phyloP scores from a whole-genome alignment of 2,888 invertebrate genomes.

The Trachelus stipa region DNA sequence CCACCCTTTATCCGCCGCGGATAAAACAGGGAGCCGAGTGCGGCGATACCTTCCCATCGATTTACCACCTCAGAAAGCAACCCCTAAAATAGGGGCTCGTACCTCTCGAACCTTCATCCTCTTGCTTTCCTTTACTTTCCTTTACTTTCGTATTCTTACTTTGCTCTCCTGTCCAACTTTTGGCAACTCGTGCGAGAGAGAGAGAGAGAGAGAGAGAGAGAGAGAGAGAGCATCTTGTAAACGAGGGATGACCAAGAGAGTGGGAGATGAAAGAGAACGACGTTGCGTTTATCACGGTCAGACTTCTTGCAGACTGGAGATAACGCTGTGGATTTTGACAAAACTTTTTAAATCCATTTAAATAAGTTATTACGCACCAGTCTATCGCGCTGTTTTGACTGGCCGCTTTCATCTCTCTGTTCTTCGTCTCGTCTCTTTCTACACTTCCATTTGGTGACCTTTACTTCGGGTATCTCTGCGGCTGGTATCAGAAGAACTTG shows the following conservation, averaged over 20 bases:
- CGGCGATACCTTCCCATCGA: neutral
- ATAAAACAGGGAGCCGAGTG: constrained; percentile 38
- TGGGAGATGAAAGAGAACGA: neutral
- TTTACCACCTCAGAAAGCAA: neutral
- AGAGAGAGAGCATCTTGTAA: neutral
- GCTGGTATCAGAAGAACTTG: neutral
- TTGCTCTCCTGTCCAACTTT: neutral
- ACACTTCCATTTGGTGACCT: neutral
- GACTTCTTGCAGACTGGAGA: neutral
- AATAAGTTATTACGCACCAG: neutral
- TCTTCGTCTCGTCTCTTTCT: neutral
- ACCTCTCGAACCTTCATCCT: neutral
- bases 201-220: too few species aligned
- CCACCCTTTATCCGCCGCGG: constrained; percentile 50
- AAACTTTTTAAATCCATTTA: neutral
- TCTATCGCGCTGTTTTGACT: neutral
- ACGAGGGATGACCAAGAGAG: too few species aligned
- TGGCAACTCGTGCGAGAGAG: neutral
- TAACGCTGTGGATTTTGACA: neutral
- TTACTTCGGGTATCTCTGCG: neutral
- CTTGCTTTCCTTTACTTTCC: neutral
- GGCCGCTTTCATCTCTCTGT: neutral
- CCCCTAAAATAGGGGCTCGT: constrained; percentile 2
- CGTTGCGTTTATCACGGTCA: neutral
- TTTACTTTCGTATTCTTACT: neutral